Evolutionary conservation across 2,113 vertebrate genomes (phyloP).

Genomic region (Perccottus glenii): DNA sequence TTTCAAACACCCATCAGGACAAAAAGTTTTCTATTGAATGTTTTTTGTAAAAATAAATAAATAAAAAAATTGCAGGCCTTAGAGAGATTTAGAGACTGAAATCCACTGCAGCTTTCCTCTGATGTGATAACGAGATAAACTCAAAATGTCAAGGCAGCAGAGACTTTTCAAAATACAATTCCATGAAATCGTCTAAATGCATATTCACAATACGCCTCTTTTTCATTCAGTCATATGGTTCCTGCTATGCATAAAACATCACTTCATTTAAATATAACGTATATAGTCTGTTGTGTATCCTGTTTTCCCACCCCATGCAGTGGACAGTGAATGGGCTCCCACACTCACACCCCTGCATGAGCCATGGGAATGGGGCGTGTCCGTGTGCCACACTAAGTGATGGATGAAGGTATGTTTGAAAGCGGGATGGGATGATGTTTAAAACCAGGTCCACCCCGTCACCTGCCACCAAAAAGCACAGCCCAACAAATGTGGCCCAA

Average conservation of each 20-base stretch:
- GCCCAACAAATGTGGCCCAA: conserved; percentile 39
- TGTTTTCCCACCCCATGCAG: conserved; percentile 16
- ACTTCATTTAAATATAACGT: background rate
- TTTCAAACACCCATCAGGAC: background rate
- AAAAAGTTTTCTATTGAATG: background rate
- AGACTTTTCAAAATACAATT: background rate
- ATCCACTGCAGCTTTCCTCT: background rate
- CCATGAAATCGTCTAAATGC: background rate
- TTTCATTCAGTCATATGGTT: conserved; percentile 13
- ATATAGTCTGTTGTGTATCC: conserved; percentile 7
- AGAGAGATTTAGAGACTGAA: background rate
- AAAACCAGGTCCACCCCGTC: conserved; percentile 58
- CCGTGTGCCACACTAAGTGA: conserved; percentile 60
- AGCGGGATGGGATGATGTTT: conserved; percentile 15
- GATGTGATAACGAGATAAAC: background rate
- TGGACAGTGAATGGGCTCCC: conserved; percentile 29
- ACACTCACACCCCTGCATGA: conserved; percentile 43
- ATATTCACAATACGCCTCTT: background rate
- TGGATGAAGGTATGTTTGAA: conserved; percentile 62
- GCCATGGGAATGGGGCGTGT: conserved; percentile 54
- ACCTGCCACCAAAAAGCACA: conserved; percentile 62
- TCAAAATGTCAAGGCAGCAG: conserved; percentile 2
- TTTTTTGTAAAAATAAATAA: background rate
- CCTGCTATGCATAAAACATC: conserved; percentile 40
- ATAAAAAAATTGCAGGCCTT: background rate